Conservation (phyloP, 2,113 vertebrate species). For the Etheostoma spectabile region DNA sequence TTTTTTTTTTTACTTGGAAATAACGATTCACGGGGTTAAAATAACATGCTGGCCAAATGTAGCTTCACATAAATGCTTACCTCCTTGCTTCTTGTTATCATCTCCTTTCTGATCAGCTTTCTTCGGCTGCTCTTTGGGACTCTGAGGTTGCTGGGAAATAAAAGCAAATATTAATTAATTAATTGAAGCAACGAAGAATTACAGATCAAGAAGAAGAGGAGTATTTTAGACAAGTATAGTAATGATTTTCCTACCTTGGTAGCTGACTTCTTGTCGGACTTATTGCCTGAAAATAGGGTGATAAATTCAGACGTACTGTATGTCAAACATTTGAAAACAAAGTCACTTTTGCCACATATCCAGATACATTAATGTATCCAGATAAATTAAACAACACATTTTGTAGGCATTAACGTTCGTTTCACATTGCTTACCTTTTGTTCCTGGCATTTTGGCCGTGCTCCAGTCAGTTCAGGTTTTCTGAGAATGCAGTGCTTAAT, state of each 20-base stretch:
- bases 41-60: not conserved
- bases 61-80: slow-evolving; percentile 73
- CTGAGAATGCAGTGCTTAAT: slow-evolving; percentile 74
- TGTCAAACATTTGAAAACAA: slow-evolving; percentile 3
- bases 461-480: slow-evolving; percentile 70
- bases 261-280: slow-evolving; percentile 87
- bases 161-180: not conserved
- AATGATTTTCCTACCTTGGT: slow-evolving; percentile 80
- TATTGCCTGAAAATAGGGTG: slow-evolving; percentile 82
- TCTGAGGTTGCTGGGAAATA: slow-evolving; percentile 82
- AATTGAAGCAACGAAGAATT: slow-evolving; percentile 4
- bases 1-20: not conserved
- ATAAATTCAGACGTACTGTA: slow-evolving; percentile 10
- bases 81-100: slow-evolving; percentile 88
- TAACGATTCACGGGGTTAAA: not conserved
- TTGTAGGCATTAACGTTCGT: not conserved
- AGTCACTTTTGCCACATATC: not conserved
- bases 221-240: not conserved
- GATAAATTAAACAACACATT: slow-evolving; percentile 1
- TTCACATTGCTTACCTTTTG: slow-evolving; percentile 78
- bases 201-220: not conserved
- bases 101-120: slow-evolving; percentile 89
- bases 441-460: slow-evolving; percentile 85
- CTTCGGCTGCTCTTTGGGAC: slow-evolving; percentile 87
- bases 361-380: not conserved